Conservation (phyloP, 2,113 vertebrate species). For the Perca schrenkii region DNA sequence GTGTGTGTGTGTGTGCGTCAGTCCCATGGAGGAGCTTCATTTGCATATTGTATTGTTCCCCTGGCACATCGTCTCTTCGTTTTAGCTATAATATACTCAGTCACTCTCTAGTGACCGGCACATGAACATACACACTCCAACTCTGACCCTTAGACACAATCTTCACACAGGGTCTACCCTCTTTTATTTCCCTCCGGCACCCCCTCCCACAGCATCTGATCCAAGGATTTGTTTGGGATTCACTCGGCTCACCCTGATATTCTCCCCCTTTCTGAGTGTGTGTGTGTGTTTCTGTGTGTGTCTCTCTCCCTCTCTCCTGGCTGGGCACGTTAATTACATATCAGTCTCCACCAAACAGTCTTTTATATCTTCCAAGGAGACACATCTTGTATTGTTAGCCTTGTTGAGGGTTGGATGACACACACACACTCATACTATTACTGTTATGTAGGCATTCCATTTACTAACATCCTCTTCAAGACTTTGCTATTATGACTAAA, state of each 20-base stretch:
- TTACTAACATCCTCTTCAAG: slow-evolving; percentile 30
- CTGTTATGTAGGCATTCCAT: slow-evolving; percentile 27
- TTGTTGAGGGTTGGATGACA: slow-evolving; percentile 42
- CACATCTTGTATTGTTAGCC: slow-evolving; percentile 61
- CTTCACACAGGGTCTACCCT: background rate
- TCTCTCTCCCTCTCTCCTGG: slow-evolving; percentile 6
- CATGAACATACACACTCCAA: slow-evolving; percentile 27
- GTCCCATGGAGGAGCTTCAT: slow-evolving; percentile 67
- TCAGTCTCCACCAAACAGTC: slow-evolving; percentile 63
- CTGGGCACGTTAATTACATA: slow-evolving; percentile 71
- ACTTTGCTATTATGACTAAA: background rate
- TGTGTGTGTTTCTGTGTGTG: no score
- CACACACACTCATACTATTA: slow-evolving; percentile 15
- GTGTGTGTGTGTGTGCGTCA: background rate
- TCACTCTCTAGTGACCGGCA: slow-evolving; percentile 46
- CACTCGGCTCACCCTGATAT: slow-evolving; percentile 59
- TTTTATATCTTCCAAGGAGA: slow-evolving; percentile 67
- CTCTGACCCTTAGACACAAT: slow-evolving; percentile 34
- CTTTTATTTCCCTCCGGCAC: background rate
- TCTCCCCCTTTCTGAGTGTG: slow-evolving; percentile 12
- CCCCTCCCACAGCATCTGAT: slow-evolving; percentile 59
- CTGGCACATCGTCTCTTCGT: slow-evolving; percentile 39
- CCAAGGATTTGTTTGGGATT: slow-evolving; percentile 77
- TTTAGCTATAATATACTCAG: slow-evolving; percentile 55
- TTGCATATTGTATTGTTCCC: slow-evolving; percentile 76